Evolutionary conservation across 2,113 vertebrate species (phyloP), one percentile per base, ranked within the genome.

Genomic region (Tretioscincus oriximinensis): DNA sequence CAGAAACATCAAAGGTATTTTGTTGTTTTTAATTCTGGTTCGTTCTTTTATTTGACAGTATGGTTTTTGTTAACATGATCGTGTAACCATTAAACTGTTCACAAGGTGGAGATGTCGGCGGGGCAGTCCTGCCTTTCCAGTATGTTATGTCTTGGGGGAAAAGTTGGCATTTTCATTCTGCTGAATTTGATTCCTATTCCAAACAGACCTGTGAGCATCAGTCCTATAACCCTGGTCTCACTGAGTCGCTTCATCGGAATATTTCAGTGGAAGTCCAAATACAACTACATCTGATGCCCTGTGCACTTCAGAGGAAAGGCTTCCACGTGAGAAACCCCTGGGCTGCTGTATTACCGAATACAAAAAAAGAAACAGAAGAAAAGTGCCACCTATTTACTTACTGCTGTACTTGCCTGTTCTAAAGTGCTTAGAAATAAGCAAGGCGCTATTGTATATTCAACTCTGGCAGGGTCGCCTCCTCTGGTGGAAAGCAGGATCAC

Each of bases 1-100:
- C 20, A 45, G 2, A 49, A 68, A 76, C 49, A 21, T n/a, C 22
- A 81, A 63, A 70, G 22, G 20, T 41, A 47, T 76, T 76, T 76
- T 26, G 21, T 21, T 82, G 12, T 70, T 82, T 77, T 76, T 76
- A 76, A 82, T 60, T 51, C 18, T 70, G 69, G 35, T 70, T 63
- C 35, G 26, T 68, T 45, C 49, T 68, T 81, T 75, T 60, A 68
- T 69, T n/a, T 41, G 54, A 76, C 21, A 14, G 45, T 61, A 58
- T 78, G 67, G 35, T 31, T 63, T 71, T 28, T 26, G 35, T 28
- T n/a, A 28, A 58, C 54, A 70, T 12, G 18, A 71, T 28, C 35
- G 26, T 70, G 45, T 70, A 54, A 70, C 41, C 65, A 47, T 60
- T 28, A 76, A 28, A n/a, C 35, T 82, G 67, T 76, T 70, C 65